These are phyloP conservation scores for Meandrusa payeni DNA, from an alignment of 2,888 invertebrate genomes.

Conservation along the genomic window DNA sequence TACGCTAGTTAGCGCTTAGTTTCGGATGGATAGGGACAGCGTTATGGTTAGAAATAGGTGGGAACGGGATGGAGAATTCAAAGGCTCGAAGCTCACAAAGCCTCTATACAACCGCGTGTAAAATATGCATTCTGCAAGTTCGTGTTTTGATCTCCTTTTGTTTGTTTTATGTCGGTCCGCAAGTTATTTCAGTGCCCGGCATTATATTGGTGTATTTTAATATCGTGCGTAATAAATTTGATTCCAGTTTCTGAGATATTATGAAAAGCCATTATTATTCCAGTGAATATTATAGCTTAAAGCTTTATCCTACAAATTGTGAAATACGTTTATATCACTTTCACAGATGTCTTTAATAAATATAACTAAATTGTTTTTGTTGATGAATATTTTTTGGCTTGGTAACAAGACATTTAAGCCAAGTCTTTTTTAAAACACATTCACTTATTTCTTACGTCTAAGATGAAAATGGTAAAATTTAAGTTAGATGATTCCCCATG, in stretches of 20 bases:
- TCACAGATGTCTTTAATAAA: no score
- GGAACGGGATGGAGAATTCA: conserved; percentile 25
- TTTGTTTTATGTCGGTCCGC: conserved; percentile 25
- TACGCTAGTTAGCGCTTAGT: conserved; percentile 60
- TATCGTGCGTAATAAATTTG: conserved; percentile 16
- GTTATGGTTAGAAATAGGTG: conserved; percentile 17
- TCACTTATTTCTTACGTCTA: no score
- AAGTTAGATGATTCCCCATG: no score
- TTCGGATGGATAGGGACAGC: conserved; percentile 39
- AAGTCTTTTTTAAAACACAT: no score
- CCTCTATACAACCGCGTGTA: conserved; percentile 26
- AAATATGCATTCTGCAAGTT: conserved; percentile 28
- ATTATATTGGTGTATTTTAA: conserved; percentile 25
- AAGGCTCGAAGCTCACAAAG: conserved; percentile 39
- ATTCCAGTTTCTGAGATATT: background rate
- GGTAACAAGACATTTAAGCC: no score
- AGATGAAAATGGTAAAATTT: no score
- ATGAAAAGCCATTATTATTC: background rate
- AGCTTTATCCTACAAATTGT: background rate
- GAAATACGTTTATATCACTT: no score
- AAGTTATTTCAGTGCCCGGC: conserved; percentile 20
- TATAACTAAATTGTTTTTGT: no score
- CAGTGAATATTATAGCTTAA: background rate
- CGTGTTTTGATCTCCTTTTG: conserved; percentile 29
- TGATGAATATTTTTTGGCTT: no score